Evolutionary conservation across 2,113 vertebrate genomes (phyloP).

Genomic region (Archocentrus centrarchus): DNA sequence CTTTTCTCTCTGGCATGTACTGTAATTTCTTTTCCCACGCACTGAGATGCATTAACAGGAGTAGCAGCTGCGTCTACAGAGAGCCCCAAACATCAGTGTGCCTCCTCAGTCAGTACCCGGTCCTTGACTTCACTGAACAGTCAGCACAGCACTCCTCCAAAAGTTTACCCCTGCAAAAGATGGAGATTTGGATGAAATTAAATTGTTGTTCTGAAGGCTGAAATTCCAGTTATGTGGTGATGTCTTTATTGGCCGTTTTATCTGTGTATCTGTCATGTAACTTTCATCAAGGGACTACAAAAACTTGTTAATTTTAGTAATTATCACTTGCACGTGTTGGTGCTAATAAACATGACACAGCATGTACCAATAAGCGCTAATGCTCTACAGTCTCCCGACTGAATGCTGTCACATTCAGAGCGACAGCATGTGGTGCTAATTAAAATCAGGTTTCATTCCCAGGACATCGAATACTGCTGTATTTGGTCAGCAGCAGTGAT

Average conservation of each 20-base stretch:
- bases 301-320: conserved; percentile 20
- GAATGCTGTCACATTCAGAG: background rate
- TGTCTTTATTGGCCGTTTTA: background rate
- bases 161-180: background rate
- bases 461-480: background rate
- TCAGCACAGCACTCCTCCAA: background rate
- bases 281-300: background rate
- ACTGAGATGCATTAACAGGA: conserved; percentile 17
- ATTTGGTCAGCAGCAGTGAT: background rate
- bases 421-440: background rate
- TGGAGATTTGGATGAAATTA: background rate
- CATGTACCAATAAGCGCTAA: conserved; percentile 31
- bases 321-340: conserved; percentile 12
- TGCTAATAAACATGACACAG: conserved; percentile 15
- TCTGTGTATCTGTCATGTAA: background rate
- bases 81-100: conserved; percentile 15
- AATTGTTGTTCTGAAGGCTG: background rate
- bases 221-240: background rate
- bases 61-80: conserved; percentile 22
- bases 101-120: background rate
- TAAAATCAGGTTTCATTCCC: background rate
- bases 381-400: background rate
- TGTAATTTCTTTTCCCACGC: conserved; percentile 4
- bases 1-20: conserved; percentile 22
- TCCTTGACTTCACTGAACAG: conserved; percentile 18